Conservation (phyloP, 2,113 vertebrate species). For the Chaetops frenatus region DNA sequence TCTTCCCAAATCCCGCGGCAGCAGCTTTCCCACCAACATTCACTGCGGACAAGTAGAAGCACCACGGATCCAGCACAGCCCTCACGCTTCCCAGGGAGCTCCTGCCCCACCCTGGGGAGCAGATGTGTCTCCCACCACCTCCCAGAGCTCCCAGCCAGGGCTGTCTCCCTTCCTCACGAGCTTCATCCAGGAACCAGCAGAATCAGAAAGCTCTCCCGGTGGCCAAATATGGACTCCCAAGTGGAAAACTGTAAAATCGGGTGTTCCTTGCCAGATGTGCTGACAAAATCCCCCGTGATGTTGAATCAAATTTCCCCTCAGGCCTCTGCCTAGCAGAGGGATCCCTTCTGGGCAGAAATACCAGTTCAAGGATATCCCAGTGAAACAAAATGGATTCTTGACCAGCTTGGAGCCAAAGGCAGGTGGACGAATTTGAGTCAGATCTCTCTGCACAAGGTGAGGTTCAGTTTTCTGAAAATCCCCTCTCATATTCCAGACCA, state of each 20-base stretch:
- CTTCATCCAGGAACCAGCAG: neutral
- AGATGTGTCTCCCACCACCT: neutral
- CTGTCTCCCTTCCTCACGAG: neutral
- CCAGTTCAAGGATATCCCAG: neutral
- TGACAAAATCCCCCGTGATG: neutral
- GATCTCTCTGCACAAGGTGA: neutral
- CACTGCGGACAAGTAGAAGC: neutral
- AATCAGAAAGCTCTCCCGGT: neutral
- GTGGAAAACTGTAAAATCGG: neutral
- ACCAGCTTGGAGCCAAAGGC: neutral
- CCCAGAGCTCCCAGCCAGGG: neutral
- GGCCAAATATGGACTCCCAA: neutral
- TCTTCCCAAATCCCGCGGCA: neutral
- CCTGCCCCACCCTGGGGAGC: neutral
- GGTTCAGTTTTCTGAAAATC: neutral
- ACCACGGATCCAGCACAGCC: rapidly evolving
- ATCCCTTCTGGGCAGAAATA: neutral
- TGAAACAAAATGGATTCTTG: neutral
- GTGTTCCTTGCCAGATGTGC: neutral
- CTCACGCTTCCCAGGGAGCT: neutral
- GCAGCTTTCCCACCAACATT: neutral
- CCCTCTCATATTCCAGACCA: neutral
- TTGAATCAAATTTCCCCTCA: neutral
- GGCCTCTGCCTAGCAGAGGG: neutral
- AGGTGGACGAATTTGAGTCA: neutral